A percentile compares a stretch with the other conserved stretches of the same genome.
Evolutionary conservation across 2,888 invertebrate species (phyloP).

Genomic region (Eristalinus sepulchralis): DNA sequence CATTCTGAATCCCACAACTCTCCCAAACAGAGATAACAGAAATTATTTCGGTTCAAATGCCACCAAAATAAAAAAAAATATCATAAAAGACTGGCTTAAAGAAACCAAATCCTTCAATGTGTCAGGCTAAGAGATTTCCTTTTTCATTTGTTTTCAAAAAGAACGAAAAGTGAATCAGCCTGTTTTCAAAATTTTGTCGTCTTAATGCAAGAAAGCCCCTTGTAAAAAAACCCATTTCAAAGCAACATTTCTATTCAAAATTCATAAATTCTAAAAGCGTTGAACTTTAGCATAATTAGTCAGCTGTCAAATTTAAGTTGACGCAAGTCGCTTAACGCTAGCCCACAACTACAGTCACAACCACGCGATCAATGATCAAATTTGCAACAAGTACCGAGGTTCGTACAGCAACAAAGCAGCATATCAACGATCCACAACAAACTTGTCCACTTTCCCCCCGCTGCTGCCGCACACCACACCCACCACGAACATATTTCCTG

Average conservation of each 20-base stretch:
- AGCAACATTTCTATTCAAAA: background rate
- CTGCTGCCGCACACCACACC: background rate
- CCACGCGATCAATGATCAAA: slow-evolving; percentile 22
- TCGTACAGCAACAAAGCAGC: slow-evolving; percentile 3
- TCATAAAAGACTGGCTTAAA: no score
- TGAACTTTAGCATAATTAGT: background rate
- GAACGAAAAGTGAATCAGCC: no score
- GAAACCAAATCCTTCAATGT: no score
- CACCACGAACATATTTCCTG: background rate
- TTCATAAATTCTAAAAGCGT: background rate
- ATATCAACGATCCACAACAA: slow-evolving; percentile 18
- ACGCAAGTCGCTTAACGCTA: background rate
- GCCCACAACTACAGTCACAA: background rate
- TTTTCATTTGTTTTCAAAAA: no score
- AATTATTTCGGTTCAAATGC: no score
- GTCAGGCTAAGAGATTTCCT: no score
- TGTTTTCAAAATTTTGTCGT: no score
- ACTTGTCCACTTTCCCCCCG: slow-evolving; percentile 22
- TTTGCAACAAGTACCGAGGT: slow-evolving; percentile 16
- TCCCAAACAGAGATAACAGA: no score
- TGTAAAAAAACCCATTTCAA: no score
- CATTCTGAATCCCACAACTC: no score
- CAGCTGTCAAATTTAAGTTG: background rate
- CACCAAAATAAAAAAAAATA: no score
- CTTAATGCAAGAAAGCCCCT: no score